A percentile compares a stretch with the other conserved stretches of the same genome.
phyloP scores from a whole-genome alignment of 2,113 vertebrate genomes.

The Leptosomus discolor region DNA sequence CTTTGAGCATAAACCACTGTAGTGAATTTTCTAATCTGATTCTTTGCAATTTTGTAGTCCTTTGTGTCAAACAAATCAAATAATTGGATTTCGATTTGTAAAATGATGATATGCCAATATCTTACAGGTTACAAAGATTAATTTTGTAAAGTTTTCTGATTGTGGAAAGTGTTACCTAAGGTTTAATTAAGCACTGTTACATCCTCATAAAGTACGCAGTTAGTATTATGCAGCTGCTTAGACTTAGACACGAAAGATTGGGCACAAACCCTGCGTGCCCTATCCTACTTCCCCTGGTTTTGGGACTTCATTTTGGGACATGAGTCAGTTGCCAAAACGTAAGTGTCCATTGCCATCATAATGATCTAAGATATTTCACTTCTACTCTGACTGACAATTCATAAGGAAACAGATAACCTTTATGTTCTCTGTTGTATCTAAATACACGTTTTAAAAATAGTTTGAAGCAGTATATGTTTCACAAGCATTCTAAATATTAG shows the following conservation, averaged over 20 bases:
- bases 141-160: neutral
- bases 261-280: neutral
- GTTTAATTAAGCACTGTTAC: neutral
- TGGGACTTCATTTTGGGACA: neutral
- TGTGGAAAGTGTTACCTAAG: neutral
- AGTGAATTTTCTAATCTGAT: neutral
- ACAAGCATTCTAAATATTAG: neutral
- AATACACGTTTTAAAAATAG: neutral
- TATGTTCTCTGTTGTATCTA: neutral
- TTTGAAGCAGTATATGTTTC: neutral
- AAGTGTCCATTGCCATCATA: accelerated
- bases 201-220: neutral
- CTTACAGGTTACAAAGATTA: neutral
- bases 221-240: neutral
- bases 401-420: neutral
- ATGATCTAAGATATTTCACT: neutral
- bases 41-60: neutral
- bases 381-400: neutral
- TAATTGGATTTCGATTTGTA: neutral
- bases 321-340: neutral
- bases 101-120: neutral
- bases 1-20: neutral
- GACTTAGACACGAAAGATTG: neutral
- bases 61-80: neutral
- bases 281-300: neutral